Evolutionary conservation across 2,113 vertebrate species (phyloP), one percentile per base, ranked within the genome.

Genomic region (Gobius niger): DNA sequence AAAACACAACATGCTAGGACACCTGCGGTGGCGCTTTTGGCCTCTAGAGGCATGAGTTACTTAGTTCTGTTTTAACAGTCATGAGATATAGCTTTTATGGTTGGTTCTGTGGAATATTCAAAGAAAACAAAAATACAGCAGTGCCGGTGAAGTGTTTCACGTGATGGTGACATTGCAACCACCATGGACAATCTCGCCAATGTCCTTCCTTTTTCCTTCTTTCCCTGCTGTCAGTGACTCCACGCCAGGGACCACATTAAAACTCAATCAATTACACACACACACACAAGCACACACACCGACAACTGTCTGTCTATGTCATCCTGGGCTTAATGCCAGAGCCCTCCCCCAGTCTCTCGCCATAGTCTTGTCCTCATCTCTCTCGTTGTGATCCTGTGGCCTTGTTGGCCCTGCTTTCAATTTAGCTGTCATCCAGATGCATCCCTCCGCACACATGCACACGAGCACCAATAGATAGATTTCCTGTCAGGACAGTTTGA

Each of bases 401-500:
- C 90, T 90, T 89, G 82, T 78, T 69, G 82, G 83, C 84, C 74
- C 44, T 72, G 80, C 83, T 76, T 89, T 91, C 87, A 89, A 91
- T 90, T 87, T 87, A 89, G 85, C 82, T 89, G 90, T 90, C 90
- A 91, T 81, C 84, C 83, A 84, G 82, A 84, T 77, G 80, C 83
- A 84, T 82, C 72, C 78, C 51, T 69, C 70, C 59, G 57, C 66
- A 67, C 66, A 70, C 65, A 60, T 5, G 52, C 34, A 73, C 49
- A 60, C 60, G 56, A 34, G 13, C 60, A 66, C 75, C 77, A 63
- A 73, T 70, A 82, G 63, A 91, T 90, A 73, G 90, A 90, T 91
- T 90, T 90, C 84, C 87, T 89, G 86, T 91, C 87, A 89, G 83
- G 77, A 77, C 79, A 80, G 85, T 87, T 90, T 90, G 87, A 89